Evolutionary conservation across 2,113 vertebrate genomes (phyloP), one percentile per base, ranked within the genome.

Genomic region (Chroicocephalus ridibundus): DNA sequence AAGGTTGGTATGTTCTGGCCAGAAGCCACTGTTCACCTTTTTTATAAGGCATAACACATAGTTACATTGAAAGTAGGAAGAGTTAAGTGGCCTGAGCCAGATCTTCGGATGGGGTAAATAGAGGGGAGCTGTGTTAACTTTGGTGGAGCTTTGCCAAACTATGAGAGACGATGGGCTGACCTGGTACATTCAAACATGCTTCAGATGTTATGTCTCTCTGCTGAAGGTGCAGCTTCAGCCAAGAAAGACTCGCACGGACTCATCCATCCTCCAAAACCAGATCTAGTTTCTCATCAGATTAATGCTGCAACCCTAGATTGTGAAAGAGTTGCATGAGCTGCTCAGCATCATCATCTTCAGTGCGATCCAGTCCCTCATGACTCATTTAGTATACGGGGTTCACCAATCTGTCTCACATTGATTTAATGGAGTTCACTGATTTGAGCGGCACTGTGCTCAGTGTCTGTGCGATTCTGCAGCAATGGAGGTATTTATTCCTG

Each of bases 191-290:
- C 44, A 72, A n/a, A 61, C 7, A 13, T 11, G 18, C 32, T 38
- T 54, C 54, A 74, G 60, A 11, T 31, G 49, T 5, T 51, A 25
- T 24, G 16, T 9, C 26, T 65, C 15, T 44, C 62, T 18, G 17
- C 24, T 21, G 34, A 29, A 42, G 31, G 25, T 13, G 26, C 18
- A 57, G 10, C 36, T 80, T 40, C 9, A 10, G 32, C 24, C 36
- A 29, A 38, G 38, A 11, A 57, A 46, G 38, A 22, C 26, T 64
- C n/a, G 8, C 29, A n/a, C 0, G 0, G 38, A 5, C 6, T 20
- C 4, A 0, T 60, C 38, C 19, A 9, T 9, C 31, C 46, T 31
- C 31, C 36, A 2, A 78, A 2, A 38, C 1, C 6, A 46, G 57
- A 61, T 15, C 19, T n/a, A 15, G 8, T 7, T 72, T 49, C 51